Conservation (phyloP, 2,113 vertebrate species). For the human (Homo sapiens) region GRCh38 chr1:147739501-147740000, state of each 20-base stretch:
- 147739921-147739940: neutral
- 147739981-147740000: neutral
- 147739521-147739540: neutral
- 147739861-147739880: neutral
- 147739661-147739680: neutral
- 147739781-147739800: neutral
- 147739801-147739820: neutral
- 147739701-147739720: neutral
- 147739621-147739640: fast-evolving
- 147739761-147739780: neutral
- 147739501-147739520: too few species aligned
- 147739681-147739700: neutral
- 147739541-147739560: neutral
- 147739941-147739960: neutral
- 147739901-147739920: neutral
- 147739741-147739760: neutral
- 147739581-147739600: neutral
- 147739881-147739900: neutral
- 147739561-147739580: neutral
- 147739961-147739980: neutral
- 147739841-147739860: neutral
- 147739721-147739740: neutral
- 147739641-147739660: neutral
- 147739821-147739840: neutral
- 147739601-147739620: neutral